Percentiles rank a stretch among this genome's conserved stretches.
Conservation (phyloP, 2,888 invertebrate species). For the Crioceris asparagi region DNA sequence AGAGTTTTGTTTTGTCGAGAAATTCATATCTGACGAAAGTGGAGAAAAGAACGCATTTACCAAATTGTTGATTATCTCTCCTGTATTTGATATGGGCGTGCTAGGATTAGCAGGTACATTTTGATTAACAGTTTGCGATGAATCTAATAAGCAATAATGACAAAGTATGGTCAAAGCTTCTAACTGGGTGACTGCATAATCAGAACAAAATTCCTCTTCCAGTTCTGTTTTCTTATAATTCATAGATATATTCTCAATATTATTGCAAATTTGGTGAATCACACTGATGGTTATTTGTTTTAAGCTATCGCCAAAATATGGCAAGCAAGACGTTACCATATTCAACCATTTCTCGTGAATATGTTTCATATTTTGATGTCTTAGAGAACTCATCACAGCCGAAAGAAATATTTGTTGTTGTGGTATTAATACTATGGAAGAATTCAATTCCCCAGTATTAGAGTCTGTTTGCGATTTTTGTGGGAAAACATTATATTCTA, state of each 20-base stretch:
- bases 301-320: slow-evolving; percentile 66
- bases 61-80: slow-evolving; percentile 69
- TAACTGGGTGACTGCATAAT: slow-evolving; percentile 66
- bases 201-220: slow-evolving; percentile 54
- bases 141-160: slow-evolving; percentile 70
- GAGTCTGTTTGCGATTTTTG: slow-evolving; percentile 14
- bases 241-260: slow-evolving; percentile 51
- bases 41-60: slow-evolving; percentile 70
- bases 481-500: slow-evolving; percentile 57
- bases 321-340: slow-evolving; percentile 67
- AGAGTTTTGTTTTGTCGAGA: slow-evolving; percentile 32
- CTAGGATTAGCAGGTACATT: slow-evolving; percentile 33
- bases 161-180: slow-evolving; percentile 69
- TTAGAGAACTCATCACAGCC: slow-evolving; percentile 65
- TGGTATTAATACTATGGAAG: slow-evolving; percentile 51
- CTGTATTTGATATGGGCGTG: slow-evolving; percentile 48
- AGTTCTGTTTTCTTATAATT: slow-evolving; percentile 34
- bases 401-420: slow-evolving; percentile 78
- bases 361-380: slow-evolving; percentile 57
- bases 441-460: slow-evolving; percentile 41
- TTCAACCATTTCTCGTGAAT: slow-evolving; percentile 77
- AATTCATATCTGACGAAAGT: slow-evolving; percentile 34
- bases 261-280: slow-evolving; percentile 67
- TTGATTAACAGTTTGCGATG: slow-evolving; percentile 36
- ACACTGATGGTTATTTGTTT: slow-evolving; percentile 68